Conservation (phyloP, 2,888 invertebrate species). For the Venusia cambrica region DNA sequence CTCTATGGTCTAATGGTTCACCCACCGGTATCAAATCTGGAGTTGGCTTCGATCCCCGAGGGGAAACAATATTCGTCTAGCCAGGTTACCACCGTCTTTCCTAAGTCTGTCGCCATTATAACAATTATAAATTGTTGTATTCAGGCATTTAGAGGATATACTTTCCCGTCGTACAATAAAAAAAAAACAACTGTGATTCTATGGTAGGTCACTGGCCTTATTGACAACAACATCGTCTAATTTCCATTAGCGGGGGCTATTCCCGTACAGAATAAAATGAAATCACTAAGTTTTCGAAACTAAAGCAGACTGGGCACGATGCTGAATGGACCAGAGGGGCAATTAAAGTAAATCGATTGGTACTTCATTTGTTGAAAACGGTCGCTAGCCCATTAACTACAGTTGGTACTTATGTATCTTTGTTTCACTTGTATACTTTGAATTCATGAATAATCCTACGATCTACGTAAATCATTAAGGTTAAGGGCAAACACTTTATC, state of each 20-base stretch:
- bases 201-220: slow-evolving; percentile 7
- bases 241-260: slow-evolving; percentile 20
- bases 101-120: too few species aligned
- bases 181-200: too few species aligned
- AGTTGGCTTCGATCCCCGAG: too few species aligned
- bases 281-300: slow-evolving; percentile 25
- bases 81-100: too few species aligned
- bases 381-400: slow-evolving; percentile 16
- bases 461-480: too few species aligned
- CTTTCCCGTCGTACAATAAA: too few species aligned
- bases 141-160: too few species aligned
- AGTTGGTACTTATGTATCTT: slow-evolving; percentile 16
- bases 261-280: slow-evolving; percentile 18
- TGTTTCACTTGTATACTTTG: slow-evolving; percentile 14
- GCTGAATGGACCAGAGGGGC: slow-evolving; percentile 24
- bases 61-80: too few species aligned
- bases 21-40: too few species aligned
- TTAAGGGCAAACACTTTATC: too few species aligned
- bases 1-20: too few species aligned
- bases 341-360: slow-evolving; percentile 31
- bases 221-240: slow-evolving; percentile 20
- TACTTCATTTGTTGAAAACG: slow-evolving; percentile 28
- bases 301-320: slow-evolving; percentile 22
- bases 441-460: slow-evolving; percentile 11
- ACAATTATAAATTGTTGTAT: too few species aligned